Evolutionary conservation across 2,888 invertebrate species (phyloP), one percentile per base, ranked within the genome.

Genomic region (Melinaea menophilus): DNA sequence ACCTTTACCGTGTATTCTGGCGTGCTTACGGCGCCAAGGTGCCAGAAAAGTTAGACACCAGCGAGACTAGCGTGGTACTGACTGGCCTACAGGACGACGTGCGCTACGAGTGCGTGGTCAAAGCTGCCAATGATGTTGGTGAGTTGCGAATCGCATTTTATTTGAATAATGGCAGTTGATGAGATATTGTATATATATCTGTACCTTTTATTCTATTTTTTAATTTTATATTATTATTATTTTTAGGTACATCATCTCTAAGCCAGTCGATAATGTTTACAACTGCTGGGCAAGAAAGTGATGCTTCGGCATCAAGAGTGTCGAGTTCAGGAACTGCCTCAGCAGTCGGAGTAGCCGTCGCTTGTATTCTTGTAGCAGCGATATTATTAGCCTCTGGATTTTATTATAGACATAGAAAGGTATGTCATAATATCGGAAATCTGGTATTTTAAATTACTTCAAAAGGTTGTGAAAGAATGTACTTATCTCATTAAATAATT

Each of bases 1-100:
- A 96, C 85, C 92, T 95, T 72, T 97, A 97, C 90, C 92, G 96
- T 70, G 94, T 96, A 69, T 95, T 96, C 87, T 96, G 96, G 94
- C 92, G 95, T 67, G 93, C 93, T 51, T 92, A 93, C 61, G 94
- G 95, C 56, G 91, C 85, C 74, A 92, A 89, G 76, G 92, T 85
- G 75, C 94, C 84, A 67, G 93, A 88, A 92, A 95, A 92, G 85
- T 91, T 93, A 70, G 96, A 96, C 86, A 95, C 95, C 11, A 92
- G 94, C 70, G 92, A 93, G 72, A 95, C 94, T 55, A 94, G 92
- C 77, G 92, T 95, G 58, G 93, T 92, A 68, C 92, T 96, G 59
- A 92, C 92, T n/a, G 93, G 94, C 0, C 88, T 97, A 34, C 93
- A 93, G 75, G 94, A 95, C 68, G 95, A 95, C 71, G 92, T 93